phyloP scores from a whole-genome alignment of 1,140 invertebrate genomes.

The Homalodisca vitripennis region DNA sequence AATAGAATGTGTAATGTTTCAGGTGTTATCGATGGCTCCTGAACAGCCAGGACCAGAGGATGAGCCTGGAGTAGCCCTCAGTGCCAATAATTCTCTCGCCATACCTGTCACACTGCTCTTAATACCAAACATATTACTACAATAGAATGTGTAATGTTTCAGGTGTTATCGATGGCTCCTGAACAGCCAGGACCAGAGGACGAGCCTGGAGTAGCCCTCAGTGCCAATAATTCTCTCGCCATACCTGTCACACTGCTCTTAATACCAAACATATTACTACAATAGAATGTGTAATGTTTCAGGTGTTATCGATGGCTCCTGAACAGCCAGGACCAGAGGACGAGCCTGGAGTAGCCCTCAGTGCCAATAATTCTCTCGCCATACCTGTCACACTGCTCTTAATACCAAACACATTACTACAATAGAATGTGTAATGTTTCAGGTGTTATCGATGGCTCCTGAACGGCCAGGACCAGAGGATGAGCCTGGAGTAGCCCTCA shows the following conservation, averaged over 20 bases:
- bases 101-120: slow-evolving; percentile 10
- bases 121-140: background rate
- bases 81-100: slow-evolving; percentile 14
- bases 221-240: slow-evolving; percentile 14
- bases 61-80: slow-evolving; percentile 25
- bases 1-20: background rate
- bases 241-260: slow-evolving; percentile 10
- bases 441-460: slow-evolving; percentile 33
- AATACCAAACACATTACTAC: background rate
- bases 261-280: background rate
- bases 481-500: slow-evolving; percentile 25
- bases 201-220: slow-evolving; percentile 25
- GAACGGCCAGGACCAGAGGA: slow-evolving; percentile 35
- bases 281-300: background rate
- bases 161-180: slow-evolving; percentile 33
- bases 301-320: slow-evolving; percentile 33
- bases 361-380: slow-evolving; percentile 14
- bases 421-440: background rate
- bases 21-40: slow-evolving; percentile 33
- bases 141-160: background rate
- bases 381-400: slow-evolving; percentile 10
- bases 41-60: slow-evolving; percentile 34
- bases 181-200: slow-evolving; percentile 34
- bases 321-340: slow-evolving; percentile 34
- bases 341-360: slow-evolving; percentile 25